Evolutionary conservation across 1,140 invertebrate species (phyloP), one percentile per base, ranked within the genome.

Genomic region (Pseudomyrmex flavicornis): DNA sequence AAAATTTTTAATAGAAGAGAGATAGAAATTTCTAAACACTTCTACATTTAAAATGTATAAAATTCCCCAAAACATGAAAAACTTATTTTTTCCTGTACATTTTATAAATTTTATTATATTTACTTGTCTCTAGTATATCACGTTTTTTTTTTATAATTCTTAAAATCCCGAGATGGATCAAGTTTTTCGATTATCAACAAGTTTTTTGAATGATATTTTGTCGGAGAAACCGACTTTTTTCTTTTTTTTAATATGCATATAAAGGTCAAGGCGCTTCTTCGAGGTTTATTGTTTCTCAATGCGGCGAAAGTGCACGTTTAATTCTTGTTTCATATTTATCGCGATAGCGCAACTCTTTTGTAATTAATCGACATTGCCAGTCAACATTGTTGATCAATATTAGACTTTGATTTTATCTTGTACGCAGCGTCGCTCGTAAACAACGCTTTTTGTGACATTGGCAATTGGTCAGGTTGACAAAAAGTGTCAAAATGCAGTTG

Each of bases 241-340:
- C 7, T 35, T 35, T 7, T 35, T 35, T 35, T 35, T 35, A 35
- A 35, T 35, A 5, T 5, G 35, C 35, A 35, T 5, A 35, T 35
- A 35, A 35, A 83, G 77, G 77, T 87, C 84, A 86, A 87, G 84
- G 84, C 63, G 50, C 8, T 72, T 56, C 13, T 82, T 70, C 63
- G 26, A 52, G 44, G 5, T 10, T 22, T 54, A 75, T 87, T 85
- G 83, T 85, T 85, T 70, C 69, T 76, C 84, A 20, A 17, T 17
- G 50, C 48, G 66, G 77, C 85, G 85, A 87, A 87, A 87, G 85
- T 83, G 5, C 52, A 72, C 65, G 65, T 83, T 68, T 54, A 58
- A 82, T 86, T 68, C 85, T 69, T 68, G 74, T n/a, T 52, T 74
- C 20, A 3, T 17, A 82, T 65, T 85, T 85, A 79, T 79, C 62